phyloP scores from a whole-genome alignment of 2,888 invertebrate species.

The Onthophagus sagittarius region DNA sequence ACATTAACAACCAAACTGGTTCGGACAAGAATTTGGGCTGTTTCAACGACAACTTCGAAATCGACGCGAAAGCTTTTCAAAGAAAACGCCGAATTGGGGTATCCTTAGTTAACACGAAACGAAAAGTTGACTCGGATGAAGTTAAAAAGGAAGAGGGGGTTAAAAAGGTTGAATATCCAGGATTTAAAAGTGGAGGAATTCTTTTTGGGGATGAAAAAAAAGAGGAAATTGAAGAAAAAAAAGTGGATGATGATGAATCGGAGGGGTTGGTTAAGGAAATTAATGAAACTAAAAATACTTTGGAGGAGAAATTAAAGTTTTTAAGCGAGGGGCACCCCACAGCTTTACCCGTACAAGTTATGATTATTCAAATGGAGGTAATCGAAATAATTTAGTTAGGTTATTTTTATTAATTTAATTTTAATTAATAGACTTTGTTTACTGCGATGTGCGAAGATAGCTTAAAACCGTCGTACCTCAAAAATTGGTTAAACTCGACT shows the following conservation, averaged over 20 bases:
- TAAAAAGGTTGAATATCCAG: constrained; percentile 32
- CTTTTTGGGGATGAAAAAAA: constrained; percentile 37
- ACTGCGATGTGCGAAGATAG: constrained; percentile 60
- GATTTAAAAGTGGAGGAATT: constrained; percentile 46
- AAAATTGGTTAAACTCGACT: constrained; percentile 58
- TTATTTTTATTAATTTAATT: neutral
- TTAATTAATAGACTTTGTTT: constrained; percentile 56
- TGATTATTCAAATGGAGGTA: constrained; percentile 61
- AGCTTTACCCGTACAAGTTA: constrained; percentile 56
- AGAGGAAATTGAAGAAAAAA: constrained; percentile 1
- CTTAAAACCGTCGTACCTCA: constrained; percentile 57
- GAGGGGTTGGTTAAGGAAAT: constrained; percentile 36
- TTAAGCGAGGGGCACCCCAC: constrained; percentile 54
- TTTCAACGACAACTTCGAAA: constrained; percentile 4
- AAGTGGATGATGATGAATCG: constrained; percentile 22
- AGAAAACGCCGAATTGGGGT: constrained; percentile 56
- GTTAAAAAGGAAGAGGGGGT: constrained; percentile 32
- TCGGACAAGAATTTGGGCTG: no score
- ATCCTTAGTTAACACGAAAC: constrained; percentile 43
- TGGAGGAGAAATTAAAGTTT: constrained; percentile 57
- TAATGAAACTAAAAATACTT: constrained; percentile 47
- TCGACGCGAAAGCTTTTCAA: constrained; percentile 52
- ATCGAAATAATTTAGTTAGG: neutral
- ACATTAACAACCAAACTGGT: neutral
- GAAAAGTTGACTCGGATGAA: constrained; percentile 15